Conservation (phyloP, 2,797 vertebrate species). For the Epinephelus malabaricus region DNA sequence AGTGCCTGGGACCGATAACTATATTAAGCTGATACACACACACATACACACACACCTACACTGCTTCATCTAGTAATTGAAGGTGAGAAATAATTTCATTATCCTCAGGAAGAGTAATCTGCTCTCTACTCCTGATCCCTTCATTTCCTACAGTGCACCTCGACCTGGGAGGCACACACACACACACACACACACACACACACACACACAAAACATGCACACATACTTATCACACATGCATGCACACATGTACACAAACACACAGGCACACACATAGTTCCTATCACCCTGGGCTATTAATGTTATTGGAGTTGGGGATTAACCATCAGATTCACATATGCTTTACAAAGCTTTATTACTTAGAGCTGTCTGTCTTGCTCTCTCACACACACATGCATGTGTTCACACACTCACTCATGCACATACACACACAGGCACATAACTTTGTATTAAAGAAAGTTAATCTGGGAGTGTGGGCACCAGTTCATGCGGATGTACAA, state of each 20-base stretch:
- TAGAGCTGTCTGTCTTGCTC: conserved; percentile 56
- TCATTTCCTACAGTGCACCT: conserved; percentile 88
- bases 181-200: conserved; percentile 42
- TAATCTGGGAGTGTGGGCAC: conserved; percentile 30
- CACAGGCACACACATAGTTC: conserved; percentile 48
- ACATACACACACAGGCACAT: conserved; percentile 21
- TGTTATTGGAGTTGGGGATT: conserved; percentile 83
- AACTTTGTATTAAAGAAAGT: conserved; percentile 51
- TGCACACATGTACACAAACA: conserved; percentile 51
- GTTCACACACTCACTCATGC: conserved; percentile 1
- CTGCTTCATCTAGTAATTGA: conserved; percentile 87
- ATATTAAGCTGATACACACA: conserved; percentile 43
- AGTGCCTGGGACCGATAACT: conserved; percentile 46
- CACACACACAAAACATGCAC: conserved; percentile 11
- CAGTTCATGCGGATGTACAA: conserved; percentile 5
- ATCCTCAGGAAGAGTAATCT: conserved; percentile 86
- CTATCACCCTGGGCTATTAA: conserved; percentile 79
- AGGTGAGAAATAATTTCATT: conserved; percentile 89
- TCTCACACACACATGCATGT: conserved; percentile 9
- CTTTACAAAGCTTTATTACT: conserved; percentile 82
- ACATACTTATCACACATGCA: conserved; percentile 60
- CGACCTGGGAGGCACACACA: conserved; percentile 68
- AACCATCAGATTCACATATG: conserved; percentile 84
- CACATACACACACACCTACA: conserved; percentile 31
- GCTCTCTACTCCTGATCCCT: conserved; percentile 84